phyloP scores from a whole-genome alignment of 2,113 vertebrate species.

The Pelmatolapia mariae region DNA sequence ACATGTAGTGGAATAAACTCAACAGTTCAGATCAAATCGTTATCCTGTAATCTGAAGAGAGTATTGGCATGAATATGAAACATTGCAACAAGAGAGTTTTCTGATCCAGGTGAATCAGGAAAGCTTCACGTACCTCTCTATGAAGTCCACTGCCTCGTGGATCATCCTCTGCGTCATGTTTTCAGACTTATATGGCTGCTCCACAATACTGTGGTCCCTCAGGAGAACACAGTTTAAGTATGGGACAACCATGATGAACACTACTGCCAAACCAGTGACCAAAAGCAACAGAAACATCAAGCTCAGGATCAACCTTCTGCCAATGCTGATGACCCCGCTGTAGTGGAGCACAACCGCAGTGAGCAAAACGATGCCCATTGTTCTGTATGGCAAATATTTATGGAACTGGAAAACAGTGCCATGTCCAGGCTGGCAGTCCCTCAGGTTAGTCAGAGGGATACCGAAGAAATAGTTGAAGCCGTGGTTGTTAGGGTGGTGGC shows the following conservation, averaged over 20 bases:
- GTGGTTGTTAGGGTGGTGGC: slow-evolving; percentile 82
- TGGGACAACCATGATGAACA: slow-evolving; percentile 67
- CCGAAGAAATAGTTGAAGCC: slow-evolving; percentile 88
- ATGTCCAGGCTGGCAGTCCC: slow-evolving; percentile 79
- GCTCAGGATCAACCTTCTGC: not conserved
- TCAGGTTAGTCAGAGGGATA: slow-evolving; percentile 77
- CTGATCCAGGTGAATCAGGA: not conserved
- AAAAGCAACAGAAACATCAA: not conserved
- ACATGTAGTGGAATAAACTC: not conserved
- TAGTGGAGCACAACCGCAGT: slow-evolving; percentile 37
- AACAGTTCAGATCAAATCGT: not conserved
- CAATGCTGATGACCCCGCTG: slow-evolving; percentile 35
- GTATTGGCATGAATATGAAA: not conserved
- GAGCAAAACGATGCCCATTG: slow-evolving; percentile 8
- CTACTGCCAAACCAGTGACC: not conserved
- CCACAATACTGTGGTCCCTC: slow-evolving; percentile 67
- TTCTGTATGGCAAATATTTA: slow-evolving; percentile 21
- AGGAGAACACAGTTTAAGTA: slow-evolving; percentile 86
- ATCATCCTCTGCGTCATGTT: slow-evolving; percentile 82
- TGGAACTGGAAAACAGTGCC: slow-evolving; percentile 69
- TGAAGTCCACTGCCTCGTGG: slow-evolving; percentile 70
- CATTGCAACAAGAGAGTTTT: not conserved
- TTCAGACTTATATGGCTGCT: slow-evolving; percentile 78
- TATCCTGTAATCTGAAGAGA: not conserved
- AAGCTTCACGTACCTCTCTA: slow-evolving; percentile 65